Evolutionary conservation across 2,797 vertebrate genomes (phyloP).

Genomic region (Eospalax fontanierii): DNA sequence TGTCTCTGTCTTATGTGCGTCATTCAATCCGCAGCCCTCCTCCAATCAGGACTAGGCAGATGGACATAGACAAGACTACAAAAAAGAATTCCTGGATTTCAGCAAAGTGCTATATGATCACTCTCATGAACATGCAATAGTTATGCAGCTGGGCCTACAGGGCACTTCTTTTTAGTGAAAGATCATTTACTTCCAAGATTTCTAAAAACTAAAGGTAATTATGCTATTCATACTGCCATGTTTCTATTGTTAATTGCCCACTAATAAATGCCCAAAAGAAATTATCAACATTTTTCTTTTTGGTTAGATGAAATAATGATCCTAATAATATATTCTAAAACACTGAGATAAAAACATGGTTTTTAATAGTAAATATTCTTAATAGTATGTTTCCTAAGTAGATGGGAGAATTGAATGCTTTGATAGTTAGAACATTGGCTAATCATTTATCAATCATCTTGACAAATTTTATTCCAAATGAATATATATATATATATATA

Average conservation of each 20-base stretch:
- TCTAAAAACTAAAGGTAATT: slow-evolving; percentile 19
- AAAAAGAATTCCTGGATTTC: not conserved
- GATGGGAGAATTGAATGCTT: slow-evolving; percentile 36
- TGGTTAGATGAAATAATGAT: slow-evolving; percentile 37
- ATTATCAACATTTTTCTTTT: not conserved
- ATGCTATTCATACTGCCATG: not conserved
- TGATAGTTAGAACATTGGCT: not conserved
- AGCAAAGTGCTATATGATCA: slow-evolving; percentile 37
- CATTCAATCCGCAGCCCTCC: too few species aligned
- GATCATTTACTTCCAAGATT: slow-evolving; percentile 40
- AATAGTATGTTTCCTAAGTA: not conserved
- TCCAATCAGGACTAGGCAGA: too few species aligned
- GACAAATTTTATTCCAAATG: slow-evolving; percentile 2
- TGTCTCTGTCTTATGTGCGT: too few species aligned
- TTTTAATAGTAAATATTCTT: not conserved
- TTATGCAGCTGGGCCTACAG: not conserved
- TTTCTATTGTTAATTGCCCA: slow-evolving; percentile 5
- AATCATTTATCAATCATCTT: not conserved
- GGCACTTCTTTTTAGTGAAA: slow-evolving; percentile 60
- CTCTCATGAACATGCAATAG: slow-evolving; percentile 1
- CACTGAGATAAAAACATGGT: not conserved
- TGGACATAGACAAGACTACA: too few species aligned
- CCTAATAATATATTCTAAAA: slow-evolving; percentile 20
- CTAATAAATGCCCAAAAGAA: not conserved
- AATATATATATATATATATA: slow-evolving; percentile 23